These are phyloP conservation scores for Xiphophorus hellerii DNA, from an alignment of 2,113 vertebrate genomes.

Conservation along the genomic window DNA sequence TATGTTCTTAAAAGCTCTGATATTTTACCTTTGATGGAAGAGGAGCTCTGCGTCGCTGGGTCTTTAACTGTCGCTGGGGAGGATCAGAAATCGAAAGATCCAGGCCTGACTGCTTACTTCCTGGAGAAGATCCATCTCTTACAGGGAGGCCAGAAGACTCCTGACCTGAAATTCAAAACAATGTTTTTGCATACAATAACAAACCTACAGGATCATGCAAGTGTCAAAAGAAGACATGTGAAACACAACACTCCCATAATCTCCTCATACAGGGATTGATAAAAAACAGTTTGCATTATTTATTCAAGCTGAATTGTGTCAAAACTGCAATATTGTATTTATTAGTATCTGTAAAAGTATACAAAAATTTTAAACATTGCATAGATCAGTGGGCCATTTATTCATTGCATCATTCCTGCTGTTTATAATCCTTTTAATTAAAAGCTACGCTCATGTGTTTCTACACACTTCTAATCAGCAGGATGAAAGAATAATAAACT, in stretches of 20 bases:
- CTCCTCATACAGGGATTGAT: not conserved
- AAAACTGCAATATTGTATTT: not conserved
- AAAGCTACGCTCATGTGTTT: no score
- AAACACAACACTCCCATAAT: not conserved
- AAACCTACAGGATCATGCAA: not conserved
- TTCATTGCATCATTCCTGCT: no score
- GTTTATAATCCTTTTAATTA: no score
- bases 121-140: constrained; percentile 73
- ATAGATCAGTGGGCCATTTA: no score
- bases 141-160: constrained; percentile 82
- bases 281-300: not conserved
- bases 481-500: no score
- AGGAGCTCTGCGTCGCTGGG: constrained; percentile 86
- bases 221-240: not conserved
- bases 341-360: no score
- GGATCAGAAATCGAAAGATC: constrained; percentile 75
- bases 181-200: not conserved
- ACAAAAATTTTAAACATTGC: no score
- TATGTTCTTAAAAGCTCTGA: not conserved
- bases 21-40: constrained; percentile 88
- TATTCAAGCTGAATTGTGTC: not conserved
- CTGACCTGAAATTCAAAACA: constrained; percentile 76
- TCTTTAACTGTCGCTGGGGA: constrained; percentile 89
- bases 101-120: constrained; percentile 82
- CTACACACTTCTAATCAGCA: no score